phyloP scores from a whole-genome alignment of 2,888 invertebrate species.

The Drosophila niveifrons region DNA sequence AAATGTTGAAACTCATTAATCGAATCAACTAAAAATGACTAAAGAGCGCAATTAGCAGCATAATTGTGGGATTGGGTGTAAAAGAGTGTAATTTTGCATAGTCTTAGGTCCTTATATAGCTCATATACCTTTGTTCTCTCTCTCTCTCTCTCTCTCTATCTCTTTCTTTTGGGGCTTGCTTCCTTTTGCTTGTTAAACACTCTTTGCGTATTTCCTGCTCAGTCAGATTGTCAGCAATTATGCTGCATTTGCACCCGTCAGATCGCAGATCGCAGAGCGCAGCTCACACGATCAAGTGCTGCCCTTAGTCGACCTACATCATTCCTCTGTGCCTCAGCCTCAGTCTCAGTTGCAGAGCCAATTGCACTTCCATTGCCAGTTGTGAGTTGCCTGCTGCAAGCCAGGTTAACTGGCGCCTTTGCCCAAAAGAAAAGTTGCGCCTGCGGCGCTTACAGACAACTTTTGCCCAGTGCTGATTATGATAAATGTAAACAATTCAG shows the following conservation, averaged over 20 bases:
- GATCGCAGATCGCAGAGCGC: constrained; percentile 15
- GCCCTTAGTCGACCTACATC: constrained; percentile 58
- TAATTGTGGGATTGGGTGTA: constrained; percentile 23
- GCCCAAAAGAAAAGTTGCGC: constrained; percentile 70
- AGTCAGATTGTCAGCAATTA: constrained; percentile 77
- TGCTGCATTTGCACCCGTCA: constrained; percentile 39
- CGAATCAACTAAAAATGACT: constrained; percentile 78
- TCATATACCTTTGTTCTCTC: too few relatives aligned
- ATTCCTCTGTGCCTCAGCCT: constrained; percentile 22
- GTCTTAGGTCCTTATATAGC: not conserved
- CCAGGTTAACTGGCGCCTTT: constrained; percentile 67
- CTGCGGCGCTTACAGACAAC: constrained; percentile 66
- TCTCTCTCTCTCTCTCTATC: not conserved
- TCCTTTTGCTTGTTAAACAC: constrained; percentile 42
- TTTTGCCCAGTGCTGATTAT: constrained; percentile 65
- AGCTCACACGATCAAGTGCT: constrained; percentile 66
- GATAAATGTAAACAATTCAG: constrained; percentile 78
- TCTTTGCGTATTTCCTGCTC: constrained; percentile 67
- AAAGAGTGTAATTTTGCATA: constrained; percentile 8
- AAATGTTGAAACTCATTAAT: constrained; percentile 79
- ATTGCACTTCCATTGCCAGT: constrained; percentile 12
- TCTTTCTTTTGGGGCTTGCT: not conserved
- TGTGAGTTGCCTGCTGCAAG: constrained; percentile 2
- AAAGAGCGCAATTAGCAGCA: constrained; percentile 50
- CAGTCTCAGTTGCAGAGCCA: constrained; percentile 24